Percentiles rank a stretch among this genome's conserved stretches.
Conservation (phyloP, 1,140 invertebrate genomes). For the Nephila pilipes region DNA sequence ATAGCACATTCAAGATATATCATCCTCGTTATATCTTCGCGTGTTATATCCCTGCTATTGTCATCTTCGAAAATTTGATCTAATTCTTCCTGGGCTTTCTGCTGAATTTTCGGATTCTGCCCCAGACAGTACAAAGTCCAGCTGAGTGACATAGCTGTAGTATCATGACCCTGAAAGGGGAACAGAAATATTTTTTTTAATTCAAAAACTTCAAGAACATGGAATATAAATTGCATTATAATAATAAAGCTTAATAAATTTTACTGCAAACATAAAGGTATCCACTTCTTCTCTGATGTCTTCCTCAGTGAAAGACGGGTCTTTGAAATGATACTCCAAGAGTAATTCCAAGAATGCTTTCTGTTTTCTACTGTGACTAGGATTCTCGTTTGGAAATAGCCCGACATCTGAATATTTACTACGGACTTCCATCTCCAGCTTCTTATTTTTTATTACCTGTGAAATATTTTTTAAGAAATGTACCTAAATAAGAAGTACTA, state of each 20-base stretch:
- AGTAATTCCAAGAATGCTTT: conserved; percentile 90
- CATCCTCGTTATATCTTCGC: conserved; percentile 84
- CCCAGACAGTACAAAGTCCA: conserved; percentile 80
- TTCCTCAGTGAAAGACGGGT: conserved; percentile 76
- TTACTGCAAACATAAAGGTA: conserved; percentile 84
- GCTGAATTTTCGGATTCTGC: conserved; percentile 81
- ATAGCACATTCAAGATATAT: conserved; percentile 88
- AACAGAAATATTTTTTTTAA: background rate
- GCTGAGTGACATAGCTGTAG: conserved; percentile 78
- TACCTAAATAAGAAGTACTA: no score
- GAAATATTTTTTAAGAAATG: no score
- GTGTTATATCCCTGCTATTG: conserved; percentile 80
- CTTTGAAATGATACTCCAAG: conserved; percentile 84
- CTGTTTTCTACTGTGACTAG: background rate
- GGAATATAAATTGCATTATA: no score
- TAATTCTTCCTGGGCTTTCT: conserved; percentile 81
- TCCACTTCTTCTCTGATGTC: conserved; percentile 84
- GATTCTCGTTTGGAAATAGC: background rate
- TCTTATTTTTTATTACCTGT: conserved; percentile 1
- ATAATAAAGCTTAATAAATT: no score
- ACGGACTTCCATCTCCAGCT: background rate
- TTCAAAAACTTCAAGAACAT: no score
- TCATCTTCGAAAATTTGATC: conserved; percentile 81
- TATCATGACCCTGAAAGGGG: conserved; percentile 77
- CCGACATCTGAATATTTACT: background rate